phyloP scores from a whole-genome alignment of 2,888 invertebrate species.

The Tricholauxania praeusta region DNA sequence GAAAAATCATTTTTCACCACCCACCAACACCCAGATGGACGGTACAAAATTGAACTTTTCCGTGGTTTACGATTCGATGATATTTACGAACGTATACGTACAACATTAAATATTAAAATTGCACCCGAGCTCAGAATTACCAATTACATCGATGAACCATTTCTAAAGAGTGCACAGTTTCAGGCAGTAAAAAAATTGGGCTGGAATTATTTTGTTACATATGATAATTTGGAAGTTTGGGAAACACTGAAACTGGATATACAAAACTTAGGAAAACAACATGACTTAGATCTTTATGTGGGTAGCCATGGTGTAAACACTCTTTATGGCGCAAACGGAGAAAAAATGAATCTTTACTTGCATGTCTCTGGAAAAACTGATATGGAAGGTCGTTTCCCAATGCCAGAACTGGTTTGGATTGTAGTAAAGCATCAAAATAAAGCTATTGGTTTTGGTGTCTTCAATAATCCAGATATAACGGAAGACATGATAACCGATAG shows the following conservation, averaged over 20 bases:
- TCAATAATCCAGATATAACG: slow-evolving; percentile 49
- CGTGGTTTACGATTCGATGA: slow-evolving; percentile 53
- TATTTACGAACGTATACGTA: slow-evolving; percentile 51
- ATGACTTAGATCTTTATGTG: slow-evolving; percentile 51
- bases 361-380: slow-evolving; percentile 44
- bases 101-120: slow-evolving; percentile 41
- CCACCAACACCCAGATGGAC: slow-evolving; percentile 50
- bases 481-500: slow-evolving; percentile 42
- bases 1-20: slow-evolving; percentile 48
- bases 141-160: slow-evolving; percentile 50
- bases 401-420: slow-evolving; percentile 56
- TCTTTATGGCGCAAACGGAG: slow-evolving; percentile 44
- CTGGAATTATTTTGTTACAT: slow-evolving; percentile 56
- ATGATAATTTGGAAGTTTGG: slow-evolving; percentile 50
- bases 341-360: slow-evolving; percentile 50
- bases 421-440: slow-evolving; percentile 50
- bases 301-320: slow-evolving; percentile 54
- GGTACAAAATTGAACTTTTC: slow-evolving; percentile 55
- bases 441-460: slow-evolving; percentile 51
- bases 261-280: slow-evolving; percentile 39
- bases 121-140: slow-evolving; percentile 48
- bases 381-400: slow-evolving; percentile 49
- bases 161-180: slow-evolving; percentile 53
- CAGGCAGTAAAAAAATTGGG: slow-evolving; percentile 52
- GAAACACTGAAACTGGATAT: slow-evolving; percentile 52